Base-by-base conservation (phyloP, 2,797 vertebrate genomes). In the Loris lydekkerianus region DNA sequence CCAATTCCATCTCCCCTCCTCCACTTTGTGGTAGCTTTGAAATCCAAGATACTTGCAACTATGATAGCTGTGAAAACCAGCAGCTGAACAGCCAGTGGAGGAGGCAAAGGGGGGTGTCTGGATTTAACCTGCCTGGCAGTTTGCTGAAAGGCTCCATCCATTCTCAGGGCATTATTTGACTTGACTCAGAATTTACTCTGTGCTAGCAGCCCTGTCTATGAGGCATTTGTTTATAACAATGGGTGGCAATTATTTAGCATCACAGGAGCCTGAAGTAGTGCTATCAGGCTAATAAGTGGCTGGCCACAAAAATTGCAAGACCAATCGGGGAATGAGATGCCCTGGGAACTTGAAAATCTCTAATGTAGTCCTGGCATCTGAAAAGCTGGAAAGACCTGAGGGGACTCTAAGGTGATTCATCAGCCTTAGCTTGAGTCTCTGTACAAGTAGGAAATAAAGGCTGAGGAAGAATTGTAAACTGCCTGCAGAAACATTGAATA, bases 161-260 rank as follows among this genome's bases (percentile, higher is more conserved):
- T 34, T n/a, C 65, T 69, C 31, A 69, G 65, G 31, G 31, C 14
- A n/a, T 67, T n/a, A 67, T 67, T 18, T 67, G 65, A 67, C 31
- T 67, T 67, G 31, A 67, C 65, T n/a, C 65, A 67, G 31, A 69
- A 9, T 7, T n/a, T 2, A 0, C 31, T 69, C 65, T 34, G 31
- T 69, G 65, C 65, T 10, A 34, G 31, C 65, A 69, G 65, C 65
- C 65, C 65, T 69, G 9, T 69, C 31, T 18, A 8, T n/a, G 34
- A 69, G 65, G 31, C 65, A 34, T 69, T 69, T 69, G 34, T 77
- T 77, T 65, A 94, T 90, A 93, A 61, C 56, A 84, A 73, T 58
- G n/a, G 69, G 11, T 40, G 49, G 73, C 10, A 72, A 46, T 31
- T 65, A 10, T 53, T 96, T 81, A 80, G 84, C 56, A 81, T 76